Percentiles rank a stretch among this genome's conserved stretches.
Conservation (phyloP, 1,140 invertebrate genomes). For the Episyrphus balteatus region DNA sequence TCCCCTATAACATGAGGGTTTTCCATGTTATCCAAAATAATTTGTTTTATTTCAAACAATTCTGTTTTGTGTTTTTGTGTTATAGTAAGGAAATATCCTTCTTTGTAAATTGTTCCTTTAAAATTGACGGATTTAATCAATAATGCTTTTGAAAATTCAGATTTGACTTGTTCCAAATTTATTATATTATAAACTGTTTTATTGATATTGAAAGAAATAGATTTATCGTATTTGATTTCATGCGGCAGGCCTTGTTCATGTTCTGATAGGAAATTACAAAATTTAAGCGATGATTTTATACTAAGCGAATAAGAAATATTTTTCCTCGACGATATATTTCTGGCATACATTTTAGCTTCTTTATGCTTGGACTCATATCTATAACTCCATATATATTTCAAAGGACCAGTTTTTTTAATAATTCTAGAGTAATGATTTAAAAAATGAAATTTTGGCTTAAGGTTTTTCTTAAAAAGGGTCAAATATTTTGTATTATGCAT, state of each 20-base stretch:
- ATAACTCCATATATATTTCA: conserved; percentile 10
- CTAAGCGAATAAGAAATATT: conserved; percentile 6
- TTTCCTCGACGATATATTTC: conserved; percentile 6
- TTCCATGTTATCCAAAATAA: neutral
- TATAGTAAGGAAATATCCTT: neutral
- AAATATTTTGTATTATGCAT: too few relatives aligned
- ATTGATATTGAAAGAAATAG: neutral
- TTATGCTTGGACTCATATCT: conserved; percentile 17
- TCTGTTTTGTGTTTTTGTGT: neutral
- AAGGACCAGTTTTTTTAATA: conserved; percentile 15
- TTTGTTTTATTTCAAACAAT: neutral
- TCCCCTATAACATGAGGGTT: neutral
- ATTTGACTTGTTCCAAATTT: neutral
- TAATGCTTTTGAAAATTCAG: neutral
- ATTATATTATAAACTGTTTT: too few relatives aligned
- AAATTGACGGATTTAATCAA: neutral
- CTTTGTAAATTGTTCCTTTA: neutral
- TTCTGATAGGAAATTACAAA: neutral
- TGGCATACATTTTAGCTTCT: conserved; percentile 10
- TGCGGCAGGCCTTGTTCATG: neutral
- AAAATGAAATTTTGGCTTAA: conserved; percentile 19
- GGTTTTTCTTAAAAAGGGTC: neutral
- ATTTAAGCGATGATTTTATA: neutral
- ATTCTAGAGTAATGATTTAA: conserved; percentile 17
- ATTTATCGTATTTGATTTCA: neutral